Evolutionary conservation across 1,140 invertebrate species (phyloP).

Genomic region (Parasteatoda tepidariorum): DNA sequence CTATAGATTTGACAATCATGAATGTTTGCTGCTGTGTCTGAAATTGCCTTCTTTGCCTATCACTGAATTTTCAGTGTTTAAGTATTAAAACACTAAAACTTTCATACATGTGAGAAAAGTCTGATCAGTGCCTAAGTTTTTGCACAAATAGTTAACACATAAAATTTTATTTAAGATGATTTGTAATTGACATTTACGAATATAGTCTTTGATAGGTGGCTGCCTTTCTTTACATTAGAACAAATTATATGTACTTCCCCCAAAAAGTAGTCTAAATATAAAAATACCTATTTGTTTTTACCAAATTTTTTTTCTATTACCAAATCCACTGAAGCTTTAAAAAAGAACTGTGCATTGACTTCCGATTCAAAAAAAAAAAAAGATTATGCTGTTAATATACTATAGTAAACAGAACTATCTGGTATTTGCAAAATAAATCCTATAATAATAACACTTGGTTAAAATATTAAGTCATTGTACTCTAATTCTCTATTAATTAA

Average conservation of each 20-base stretch:
- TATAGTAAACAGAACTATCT: too few species aligned
- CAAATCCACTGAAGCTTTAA: neutral
- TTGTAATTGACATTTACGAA: neutral
- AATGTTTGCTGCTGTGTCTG: slow-evolving; percentile 27
- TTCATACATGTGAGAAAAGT: neutral
- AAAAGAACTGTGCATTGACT: neutral
- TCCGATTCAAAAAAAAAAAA: too few species aligned
- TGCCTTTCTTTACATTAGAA: neutral
- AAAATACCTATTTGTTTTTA: neutral
- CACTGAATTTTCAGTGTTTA: slow-evolving; percentile 1
- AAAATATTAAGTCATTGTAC: too few species aligned
- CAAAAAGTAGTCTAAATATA: neutral
- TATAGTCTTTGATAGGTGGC: neutral
- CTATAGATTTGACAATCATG: slow-evolving; percentile 58
- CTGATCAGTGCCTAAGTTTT: slow-evolving; percentile 22
- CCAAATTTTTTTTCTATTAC: neutral
- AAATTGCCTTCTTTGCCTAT: slow-evolving; percentile 20
- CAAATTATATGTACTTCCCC: neutral
- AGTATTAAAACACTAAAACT: neutral
- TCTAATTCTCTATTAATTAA: too few species aligned
- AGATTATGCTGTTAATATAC: too few species aligned
- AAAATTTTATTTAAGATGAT: neutral
- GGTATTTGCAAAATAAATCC: too few species aligned
- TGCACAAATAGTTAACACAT: slow-evolving; percentile 29
- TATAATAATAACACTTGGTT: too few species aligned